These are phyloP conservation scores for Asbolus verrucosus DNA, from an alignment of 1,140 invertebrate species.

Conservation along the genomic window DNA sequence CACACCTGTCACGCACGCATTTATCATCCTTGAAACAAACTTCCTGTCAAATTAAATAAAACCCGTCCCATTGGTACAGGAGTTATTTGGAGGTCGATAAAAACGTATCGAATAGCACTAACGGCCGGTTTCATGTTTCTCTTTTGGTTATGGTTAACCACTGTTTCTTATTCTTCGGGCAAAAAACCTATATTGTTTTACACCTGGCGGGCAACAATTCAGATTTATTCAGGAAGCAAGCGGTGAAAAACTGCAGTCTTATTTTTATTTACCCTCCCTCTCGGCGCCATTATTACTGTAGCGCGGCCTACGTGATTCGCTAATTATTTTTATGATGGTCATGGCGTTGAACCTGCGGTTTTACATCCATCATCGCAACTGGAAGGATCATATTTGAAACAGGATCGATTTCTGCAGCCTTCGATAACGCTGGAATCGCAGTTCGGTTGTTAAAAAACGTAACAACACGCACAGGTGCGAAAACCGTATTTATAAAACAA, in stretches of 20 bases:
- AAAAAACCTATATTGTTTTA: not conserved
- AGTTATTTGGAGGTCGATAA: not conserved
- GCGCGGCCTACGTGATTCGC: slow-evolving; percentile 6
- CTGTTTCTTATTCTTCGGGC: not conserved
- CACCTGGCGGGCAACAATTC: not conserved
- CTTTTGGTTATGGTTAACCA: not conserved
- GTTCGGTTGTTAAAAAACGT: not conserved
- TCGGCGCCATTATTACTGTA: slow-evolving; percentile 3
- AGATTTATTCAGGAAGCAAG: not conserved
- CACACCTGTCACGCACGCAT: not conserved
- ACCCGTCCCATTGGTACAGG: not conserved
- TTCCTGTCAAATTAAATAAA: slow-evolving; percentile 5
- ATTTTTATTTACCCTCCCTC: slow-evolving; percentile 9
- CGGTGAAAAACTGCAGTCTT: not conserved
- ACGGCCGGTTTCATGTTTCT: not conserved
- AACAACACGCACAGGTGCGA: not conserved
- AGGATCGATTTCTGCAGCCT: slow-evolving; percentile 1
- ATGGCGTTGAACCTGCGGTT: slow-evolving; percentile 4
- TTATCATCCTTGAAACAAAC: not conserved
- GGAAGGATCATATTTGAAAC: not conserved
- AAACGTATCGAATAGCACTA: not conserved
- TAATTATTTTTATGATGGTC: slow-evolving; percentile 11
- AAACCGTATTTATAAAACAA: not conserved
- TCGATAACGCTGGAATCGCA: not conserved
- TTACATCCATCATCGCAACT: slow-evolving; percentile 5